Evolutionary conservation across 1,140 invertebrate species (phyloP).

Genomic region (Drosophila triauraria): DNA sequence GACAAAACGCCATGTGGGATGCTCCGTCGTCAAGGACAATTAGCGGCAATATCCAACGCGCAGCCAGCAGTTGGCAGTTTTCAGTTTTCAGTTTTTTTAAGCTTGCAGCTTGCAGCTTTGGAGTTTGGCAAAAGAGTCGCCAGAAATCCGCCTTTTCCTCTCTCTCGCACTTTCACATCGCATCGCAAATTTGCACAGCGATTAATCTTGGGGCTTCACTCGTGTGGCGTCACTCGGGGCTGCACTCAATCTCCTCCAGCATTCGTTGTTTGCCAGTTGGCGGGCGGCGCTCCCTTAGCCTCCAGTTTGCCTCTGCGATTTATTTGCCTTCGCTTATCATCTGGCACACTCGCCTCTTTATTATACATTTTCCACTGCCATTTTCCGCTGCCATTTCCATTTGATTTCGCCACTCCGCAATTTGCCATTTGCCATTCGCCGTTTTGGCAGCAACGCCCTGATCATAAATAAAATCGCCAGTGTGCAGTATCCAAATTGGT

Average conservation of each 20-base stretch:
- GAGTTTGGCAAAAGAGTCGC: constrained; percentile 23
- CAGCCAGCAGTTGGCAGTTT: constrained; percentile 33
- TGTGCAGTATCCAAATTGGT: constrained; percentile 62
- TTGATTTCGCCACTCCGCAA: constrained; percentile 44
- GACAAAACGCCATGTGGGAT: constrained; percentile 75
- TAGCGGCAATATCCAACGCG: constrained; percentile 67
- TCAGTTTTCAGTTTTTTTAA: constrained; percentile 12
- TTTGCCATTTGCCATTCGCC: constrained; percentile 33
- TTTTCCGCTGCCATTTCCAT: constrained; percentile 23
- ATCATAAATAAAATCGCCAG: constrained; percentile 57
- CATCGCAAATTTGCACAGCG: constrained; percentile 67
- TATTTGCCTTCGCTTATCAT: constrained; percentile 69
- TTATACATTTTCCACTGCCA: constrained; percentile 32
- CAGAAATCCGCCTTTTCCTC: constrained; percentile 37
- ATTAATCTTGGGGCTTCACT: constrained; percentile 66
- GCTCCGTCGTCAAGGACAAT: constrained; percentile 76
- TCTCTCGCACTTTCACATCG: constrained; percentile 68
- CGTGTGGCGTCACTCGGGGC: constrained; percentile 55
- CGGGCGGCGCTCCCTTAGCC: constrained; percentile 17
- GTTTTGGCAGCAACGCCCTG: constrained; percentile 66
- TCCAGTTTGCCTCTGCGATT: constrained; percentile 37
- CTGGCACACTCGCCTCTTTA: constrained; percentile 56
- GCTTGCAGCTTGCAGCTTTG: constrained; percentile 6
- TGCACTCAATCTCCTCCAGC: constrained; percentile 73
- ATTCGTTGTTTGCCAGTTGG: constrained; percentile 29